Conservation (phyloP, 1,140 invertebrate species). For the Pseudomyrmex pallidus region DNA sequence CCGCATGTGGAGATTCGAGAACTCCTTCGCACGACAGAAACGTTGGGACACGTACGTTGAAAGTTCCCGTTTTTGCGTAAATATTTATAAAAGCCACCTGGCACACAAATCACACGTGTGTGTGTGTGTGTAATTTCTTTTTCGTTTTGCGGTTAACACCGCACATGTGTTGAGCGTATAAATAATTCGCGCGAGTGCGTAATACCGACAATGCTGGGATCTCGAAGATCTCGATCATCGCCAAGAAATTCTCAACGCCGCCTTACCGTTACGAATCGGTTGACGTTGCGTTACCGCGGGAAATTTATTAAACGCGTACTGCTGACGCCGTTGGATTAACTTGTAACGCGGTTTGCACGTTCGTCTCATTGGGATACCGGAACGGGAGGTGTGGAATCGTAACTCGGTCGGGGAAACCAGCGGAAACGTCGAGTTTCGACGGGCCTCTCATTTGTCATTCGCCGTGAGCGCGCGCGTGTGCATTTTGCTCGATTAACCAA, state of each 20-base stretch:
- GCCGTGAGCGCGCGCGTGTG: conserved; percentile 19
- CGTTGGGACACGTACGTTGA: conserved; percentile 1
- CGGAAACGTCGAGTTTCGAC: conserved; percentile 51
- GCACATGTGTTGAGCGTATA: conserved; percentile 19
- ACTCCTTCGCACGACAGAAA: conserved; percentile 37
- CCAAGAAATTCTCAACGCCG: neutral
- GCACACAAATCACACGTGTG: neutral
- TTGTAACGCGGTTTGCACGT: conserved; percentile 28
- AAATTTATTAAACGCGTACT: conserved; percentile 34
- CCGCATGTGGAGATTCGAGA: neutral
- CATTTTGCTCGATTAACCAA: conserved; percentile 62
- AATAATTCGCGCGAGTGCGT: conserved; percentile 18
- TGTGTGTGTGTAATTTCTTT: neutral
- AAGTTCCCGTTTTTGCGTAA: conserved; percentile 35
- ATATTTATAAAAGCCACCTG: conserved; percentile 44
- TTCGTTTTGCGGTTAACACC: conserved; percentile 18
- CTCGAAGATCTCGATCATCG: neutral
- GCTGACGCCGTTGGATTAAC: conserved; percentile 27
- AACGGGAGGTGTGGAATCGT: neutral
- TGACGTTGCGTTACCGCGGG: neutral
- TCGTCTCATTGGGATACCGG: neutral
- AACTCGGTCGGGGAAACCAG: conserved; percentile 3
- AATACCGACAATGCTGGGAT: too few relatives aligned
- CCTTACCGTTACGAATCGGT: neutral
- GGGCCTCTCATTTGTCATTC: conserved; percentile 51